phyloP scores from a whole-genome alignment of 2,888 invertebrate species.

The Xylophagus ater region DNA sequence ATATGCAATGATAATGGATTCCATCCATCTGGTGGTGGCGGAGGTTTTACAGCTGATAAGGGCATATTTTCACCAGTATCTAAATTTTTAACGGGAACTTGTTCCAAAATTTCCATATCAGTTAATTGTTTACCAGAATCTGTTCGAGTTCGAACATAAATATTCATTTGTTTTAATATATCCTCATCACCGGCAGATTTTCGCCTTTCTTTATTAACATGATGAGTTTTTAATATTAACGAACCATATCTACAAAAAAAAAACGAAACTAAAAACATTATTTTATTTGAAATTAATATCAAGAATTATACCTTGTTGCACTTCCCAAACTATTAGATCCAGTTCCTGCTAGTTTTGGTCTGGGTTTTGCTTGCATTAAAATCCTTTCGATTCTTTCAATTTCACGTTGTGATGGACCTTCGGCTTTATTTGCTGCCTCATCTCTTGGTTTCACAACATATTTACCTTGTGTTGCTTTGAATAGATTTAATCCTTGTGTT shows the following conservation, averaged over 20 bases:
- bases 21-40: conserved; percentile 63
- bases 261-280: neutral
- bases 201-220: conserved; percentile 51
- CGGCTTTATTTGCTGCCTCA: conserved; percentile 54
- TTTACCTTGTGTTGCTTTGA: conserved; percentile 45
- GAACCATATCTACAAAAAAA: conserved; percentile 29
- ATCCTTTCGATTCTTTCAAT: conserved; percentile 48
- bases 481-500: conserved; percentile 37
- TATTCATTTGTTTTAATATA: conserved; percentile 53
- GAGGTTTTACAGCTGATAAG: conserved; percentile 66
- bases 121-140: conserved; percentile 78
- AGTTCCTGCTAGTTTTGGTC: conserved; percentile 35
- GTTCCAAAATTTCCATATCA: conserved; percentile 87
- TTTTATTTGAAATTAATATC: neutral
- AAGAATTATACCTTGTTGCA: conserved; percentile 32
- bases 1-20: conserved; percentile 93
- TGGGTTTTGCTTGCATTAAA: conserved; percentile 27
- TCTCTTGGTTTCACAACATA: conserved; percentile 53
- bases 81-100: conserved; percentile 72
- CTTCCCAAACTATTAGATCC: conserved; percentile 43
- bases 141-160: conserved; percentile 69
- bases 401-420: conserved; percentile 49
- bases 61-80: conserved; percentile 84
- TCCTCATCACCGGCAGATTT: conserved; percentile 76
- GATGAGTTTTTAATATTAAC: conserved; percentile 28